Conservation (phyloP, 2,888 invertebrate species). For the Ypsolopha sequella region DNA sequence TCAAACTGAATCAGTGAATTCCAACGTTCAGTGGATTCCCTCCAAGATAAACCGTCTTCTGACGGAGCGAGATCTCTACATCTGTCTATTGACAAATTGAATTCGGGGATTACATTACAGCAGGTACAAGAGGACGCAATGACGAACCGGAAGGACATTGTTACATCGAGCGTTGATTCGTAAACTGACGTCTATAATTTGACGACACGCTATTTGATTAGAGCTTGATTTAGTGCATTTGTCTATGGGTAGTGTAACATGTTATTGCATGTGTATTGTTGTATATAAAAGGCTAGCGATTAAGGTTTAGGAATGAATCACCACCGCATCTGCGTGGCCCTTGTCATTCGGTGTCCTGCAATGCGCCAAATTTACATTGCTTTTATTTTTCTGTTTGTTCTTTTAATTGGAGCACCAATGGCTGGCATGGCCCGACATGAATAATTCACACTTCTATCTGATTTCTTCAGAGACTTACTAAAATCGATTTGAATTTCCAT, state of each 20-base stretch:
- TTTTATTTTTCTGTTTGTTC: conserved; percentile 43
- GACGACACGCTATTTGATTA: too few relatives aligned
- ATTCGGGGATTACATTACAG: background rate
- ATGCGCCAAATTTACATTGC: conserved; percentile 58
- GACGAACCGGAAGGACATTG: too few relatives aligned
- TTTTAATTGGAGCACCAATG: conserved; percentile 42
- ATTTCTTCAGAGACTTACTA: background rate
- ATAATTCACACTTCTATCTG: conserved; percentile 3
- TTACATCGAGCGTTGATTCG: too few relatives aligned
- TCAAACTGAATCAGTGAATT: too few relatives aligned
- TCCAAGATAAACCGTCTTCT: too few relatives aligned
- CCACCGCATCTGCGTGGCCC: conserved; percentile 39
- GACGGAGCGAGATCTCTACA: too few relatives aligned
- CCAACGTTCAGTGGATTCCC: too few relatives aligned
- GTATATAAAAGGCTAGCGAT: background rate
- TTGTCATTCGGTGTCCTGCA: conserved; percentile 54
- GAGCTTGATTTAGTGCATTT: too few relatives aligned
- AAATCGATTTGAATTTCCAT: background rate
- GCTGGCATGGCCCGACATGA: conserved; percentile 17
- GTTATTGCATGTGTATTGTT: background rate
- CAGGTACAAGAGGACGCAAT: background rate
- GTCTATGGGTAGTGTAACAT: too few relatives aligned
- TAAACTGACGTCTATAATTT: too few relatives aligned
- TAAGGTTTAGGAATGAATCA: conserved; percentile 42
- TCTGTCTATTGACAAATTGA: background rate